Evolutionary conservation across 2,888 invertebrate species (phyloP), one percentile per base, ranked within the genome.

Genomic region (Lepidocyrtoides sp.): DNA sequence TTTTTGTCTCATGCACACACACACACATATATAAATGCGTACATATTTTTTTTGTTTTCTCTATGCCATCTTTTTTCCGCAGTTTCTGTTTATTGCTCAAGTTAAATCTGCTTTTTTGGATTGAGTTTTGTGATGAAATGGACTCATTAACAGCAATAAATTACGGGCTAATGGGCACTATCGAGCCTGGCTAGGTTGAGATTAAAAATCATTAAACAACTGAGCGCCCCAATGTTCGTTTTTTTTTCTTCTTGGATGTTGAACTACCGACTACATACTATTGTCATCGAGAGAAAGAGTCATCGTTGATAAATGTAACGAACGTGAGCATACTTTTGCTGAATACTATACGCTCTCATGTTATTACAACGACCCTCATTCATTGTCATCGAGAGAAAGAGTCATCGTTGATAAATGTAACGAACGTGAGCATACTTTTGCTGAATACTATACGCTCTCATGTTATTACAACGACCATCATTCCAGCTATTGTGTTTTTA

Each of bases 191-290:
- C 63, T 44, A 84, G 36, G 60, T 36, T 72, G 69, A 88, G 91
- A 91, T 91, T 91, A 91, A 91, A 91, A 91, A 91, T 91, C 88
- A 88, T 88, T 91, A 89, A 84, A 89, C 82, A 89, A 89, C 82
- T 51, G 66, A 54, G 81, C 41, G 51, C n/a, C 10, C 69, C 69
- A 8, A 66, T 66, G 63, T 66, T 66, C 32, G 29, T 17, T 51
- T n/a, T n/a, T n/a, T n/a, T n/a, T n/a, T n/a, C n/a, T n/a, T n/a
- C 23, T 14, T 8, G 23, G 4, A 17, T 48, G 23, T 75, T 44
- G 29, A 3, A 69, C 5, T 57, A 17, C 1, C 20, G 20, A n/a
- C n/a, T n/a, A n/a, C 1, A 17, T 41, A 69, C n/a, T 7, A 69
- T 48, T 72, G 72, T 72, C 72, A 72, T 2, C 4, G 41, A 10